These are phyloP conservation scores for Gracilinanus agilis DNA, from an alignment of 2,113 vertebrate genomes.

Conservation along the genomic window DNA sequence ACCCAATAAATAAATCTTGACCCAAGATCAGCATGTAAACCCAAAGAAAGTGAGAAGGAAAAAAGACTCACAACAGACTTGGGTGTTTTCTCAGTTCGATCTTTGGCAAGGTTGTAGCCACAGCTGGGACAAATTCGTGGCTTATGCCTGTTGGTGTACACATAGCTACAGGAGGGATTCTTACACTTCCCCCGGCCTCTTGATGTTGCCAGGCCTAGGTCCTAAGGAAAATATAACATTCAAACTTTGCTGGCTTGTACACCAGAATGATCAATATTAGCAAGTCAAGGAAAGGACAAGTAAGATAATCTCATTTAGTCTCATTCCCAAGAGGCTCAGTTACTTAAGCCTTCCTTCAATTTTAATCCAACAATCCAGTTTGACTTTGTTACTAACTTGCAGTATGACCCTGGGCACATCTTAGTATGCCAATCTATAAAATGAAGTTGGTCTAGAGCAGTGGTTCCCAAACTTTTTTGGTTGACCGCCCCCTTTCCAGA, in stretches of 20 bases:
- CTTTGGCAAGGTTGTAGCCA: slow-evolving; percentile 92
- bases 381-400: not conserved
- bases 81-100: slow-evolving; percentile 86
- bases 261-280: slow-evolving; percentile 30
- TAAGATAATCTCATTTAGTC: slow-evolving; percentile 15
- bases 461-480: too few species aligned
- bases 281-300: slow-evolving; percentile 32
- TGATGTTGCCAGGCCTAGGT: slow-evolving; percentile 96
- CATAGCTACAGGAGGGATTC: slow-evolving; percentile 93
- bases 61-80: slow-evolving; percentile 84
- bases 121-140: slow-evolving; percentile 94
- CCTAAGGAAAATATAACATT: slow-evolving; percentile 82
- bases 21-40: not conserved
- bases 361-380: not conserved
- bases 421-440: slow-evolving; percentile 24
- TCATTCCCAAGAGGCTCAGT: slow-evolving; percentile 42
- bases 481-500: too few species aligned
- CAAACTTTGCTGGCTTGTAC: slow-evolving; percentile 22
- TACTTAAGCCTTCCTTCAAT: slow-evolving; percentile 7
- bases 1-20: slow-evolving; percentile 26
- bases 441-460: not conserved
- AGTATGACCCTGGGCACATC: not conserved
- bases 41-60: not conserved
- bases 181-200: slow-evolving; percentile 97
- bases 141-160: slow-evolving; percentile 98